Percentiles rank a stretch among this genome's conserved stretches.
Evolutionary conservation across 2,113 vertebrate genomes (phyloP).

Genomic region (Equus quagga): DNA sequence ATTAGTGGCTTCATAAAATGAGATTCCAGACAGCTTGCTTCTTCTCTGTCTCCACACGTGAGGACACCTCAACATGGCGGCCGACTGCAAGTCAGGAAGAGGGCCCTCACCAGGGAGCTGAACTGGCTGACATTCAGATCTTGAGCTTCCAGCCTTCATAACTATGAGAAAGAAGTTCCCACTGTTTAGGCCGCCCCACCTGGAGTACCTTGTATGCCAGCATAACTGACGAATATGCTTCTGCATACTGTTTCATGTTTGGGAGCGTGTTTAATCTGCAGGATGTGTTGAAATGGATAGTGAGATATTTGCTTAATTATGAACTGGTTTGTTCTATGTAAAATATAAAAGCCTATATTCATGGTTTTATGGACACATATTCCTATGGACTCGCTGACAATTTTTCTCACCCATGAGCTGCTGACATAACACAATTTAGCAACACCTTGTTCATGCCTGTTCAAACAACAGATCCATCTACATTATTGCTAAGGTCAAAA

Average conservation of each 20-base stretch:
- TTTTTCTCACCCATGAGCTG: not conserved
- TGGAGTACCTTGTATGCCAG: not conserved
- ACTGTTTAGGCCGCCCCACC: too few relatives aligned
- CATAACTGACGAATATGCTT: not conserved
- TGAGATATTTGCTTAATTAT: not conserved
- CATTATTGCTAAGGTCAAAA: not conserved
- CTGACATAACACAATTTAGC: not conserved
- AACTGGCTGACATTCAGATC: not conserved
- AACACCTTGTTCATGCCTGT: not conserved
- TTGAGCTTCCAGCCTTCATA: not conserved
- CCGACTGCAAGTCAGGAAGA: not conserved
- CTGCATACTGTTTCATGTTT: not conserved
- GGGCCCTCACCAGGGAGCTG: not conserved
- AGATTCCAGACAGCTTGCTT: not conserved
- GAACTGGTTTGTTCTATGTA: not conserved
- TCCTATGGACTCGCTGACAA: not conserved
- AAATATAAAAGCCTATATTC: not conserved
- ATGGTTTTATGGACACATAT: not conserved
- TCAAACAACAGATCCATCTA: not conserved
- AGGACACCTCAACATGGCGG: not conserved
- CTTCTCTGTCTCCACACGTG: not conserved
- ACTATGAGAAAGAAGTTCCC: not conserved
- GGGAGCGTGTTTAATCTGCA: not conserved
- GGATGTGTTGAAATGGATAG: not conserved
- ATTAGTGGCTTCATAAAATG: not conserved